Conservation (phyloP, 2,113 vertebrate genomes). For the Anhinga rufa region DNA sequence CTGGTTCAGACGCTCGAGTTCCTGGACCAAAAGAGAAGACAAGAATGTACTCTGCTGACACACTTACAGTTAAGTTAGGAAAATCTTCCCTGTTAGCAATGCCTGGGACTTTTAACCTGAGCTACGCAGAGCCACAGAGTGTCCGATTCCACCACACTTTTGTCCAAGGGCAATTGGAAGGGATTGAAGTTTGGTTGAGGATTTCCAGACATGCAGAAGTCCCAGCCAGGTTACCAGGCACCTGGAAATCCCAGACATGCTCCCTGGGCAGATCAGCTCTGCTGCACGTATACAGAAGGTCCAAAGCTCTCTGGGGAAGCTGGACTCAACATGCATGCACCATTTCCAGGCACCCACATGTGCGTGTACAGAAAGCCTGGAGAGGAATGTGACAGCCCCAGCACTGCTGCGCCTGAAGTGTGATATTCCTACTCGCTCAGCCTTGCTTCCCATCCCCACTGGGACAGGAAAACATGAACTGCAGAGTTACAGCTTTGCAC, state of each 20-base stretch:
- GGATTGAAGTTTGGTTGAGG: not conserved
- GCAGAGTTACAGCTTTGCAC: not conserved
- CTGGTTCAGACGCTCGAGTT: constrained; percentile 91
- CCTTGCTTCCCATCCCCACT: not conserved
- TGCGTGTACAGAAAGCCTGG: not conserved
- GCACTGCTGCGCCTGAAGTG: not conserved
- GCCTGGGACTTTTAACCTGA: not conserved
- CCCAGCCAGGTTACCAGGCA: not conserved
- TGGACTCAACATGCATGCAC: not conserved
- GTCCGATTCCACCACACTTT: not conserved
- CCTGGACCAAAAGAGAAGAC: constrained; percentile 65
- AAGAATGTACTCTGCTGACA: not conserved
- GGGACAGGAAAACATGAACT: not conserved
- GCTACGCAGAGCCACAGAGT: not conserved
- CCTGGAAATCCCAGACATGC: not conserved
- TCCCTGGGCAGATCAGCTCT: not conserved
- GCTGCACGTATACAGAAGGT: not conserved
- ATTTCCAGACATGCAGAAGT: not conserved
- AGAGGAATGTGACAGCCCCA: not conserved
- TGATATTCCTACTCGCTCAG: not conserved
- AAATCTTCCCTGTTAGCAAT: not conserved
- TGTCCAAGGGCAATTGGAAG: not conserved
- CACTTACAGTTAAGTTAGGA: not conserved
- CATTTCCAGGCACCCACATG: not conserved
- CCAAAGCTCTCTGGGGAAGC: not conserved